These are phyloP conservation scores for Pogoniulus pusillus DNA, from an alignment of 2,797 vertebrate species.

Conservation along the genomic window DNA sequence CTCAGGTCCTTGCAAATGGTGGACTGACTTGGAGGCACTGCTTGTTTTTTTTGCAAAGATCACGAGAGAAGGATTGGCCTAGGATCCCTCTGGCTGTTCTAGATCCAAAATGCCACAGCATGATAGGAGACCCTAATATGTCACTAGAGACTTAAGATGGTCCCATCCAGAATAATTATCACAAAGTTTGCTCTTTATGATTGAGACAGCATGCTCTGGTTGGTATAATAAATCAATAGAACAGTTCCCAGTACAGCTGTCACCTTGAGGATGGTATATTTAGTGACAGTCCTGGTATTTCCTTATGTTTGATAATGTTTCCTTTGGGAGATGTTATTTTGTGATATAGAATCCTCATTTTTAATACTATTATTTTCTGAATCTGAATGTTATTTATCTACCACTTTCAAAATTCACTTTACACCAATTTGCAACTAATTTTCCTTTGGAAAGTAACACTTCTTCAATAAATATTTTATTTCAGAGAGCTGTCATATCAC, in stretches of 20 bases:
- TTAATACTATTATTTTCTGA: neutral
- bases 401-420: neutral
- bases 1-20: neutral
- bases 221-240: neutral
- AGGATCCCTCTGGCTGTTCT: neutral
- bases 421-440: neutral
- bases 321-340: neutral
- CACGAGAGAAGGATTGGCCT: neutral
- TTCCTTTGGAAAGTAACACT: neutral
- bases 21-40: accelerated
- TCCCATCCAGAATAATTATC: neutral
- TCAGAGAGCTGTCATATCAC: neutral
- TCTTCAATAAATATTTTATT: neutral
- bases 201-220: neutral
- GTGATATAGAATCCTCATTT: neutral
- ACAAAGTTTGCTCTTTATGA: neutral
- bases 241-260: neutral
- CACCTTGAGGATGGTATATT: neutral
- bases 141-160: accelerated
- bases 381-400: neutral
- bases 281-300: neutral
- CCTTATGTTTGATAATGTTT: neutral
- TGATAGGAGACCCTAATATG: neutral
- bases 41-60: accelerated
- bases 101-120: neutral